These are phyloP conservation scores for Margaritifera margaritifera DNA, from an alignment of 2,888 invertebrate genomes.

Conservation along the genomic window DNA sequence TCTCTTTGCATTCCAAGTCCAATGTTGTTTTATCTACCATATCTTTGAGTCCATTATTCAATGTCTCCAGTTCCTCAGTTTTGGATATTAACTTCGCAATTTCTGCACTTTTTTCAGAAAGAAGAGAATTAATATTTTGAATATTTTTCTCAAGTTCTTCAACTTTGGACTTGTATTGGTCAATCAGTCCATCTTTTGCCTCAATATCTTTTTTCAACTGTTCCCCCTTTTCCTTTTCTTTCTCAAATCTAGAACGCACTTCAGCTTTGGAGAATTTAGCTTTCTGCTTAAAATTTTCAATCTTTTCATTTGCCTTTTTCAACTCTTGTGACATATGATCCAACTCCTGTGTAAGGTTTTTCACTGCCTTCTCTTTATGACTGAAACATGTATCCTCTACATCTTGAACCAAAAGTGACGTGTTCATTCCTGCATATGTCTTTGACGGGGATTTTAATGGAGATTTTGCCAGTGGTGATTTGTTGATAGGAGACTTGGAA, in stretches of 20 bases:
- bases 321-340: slow-evolving; percentile 20
- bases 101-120: slow-evolving; percentile 21
- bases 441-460: slow-evolving; percentile 32
- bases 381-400: slow-evolving; percentile 15
- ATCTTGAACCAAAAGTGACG: slow-evolving; percentile 12
- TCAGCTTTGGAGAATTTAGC: slow-evolving; percentile 71
- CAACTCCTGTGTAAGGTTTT: slow-evolving; percentile 4
- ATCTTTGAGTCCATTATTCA: slow-evolving; percentile 40
- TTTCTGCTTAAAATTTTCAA: slow-evolving; percentile 75
- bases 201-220: slow-evolving; percentile 81
- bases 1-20: slow-evolving; percentile 38
- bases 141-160: slow-evolving; percentile 28
- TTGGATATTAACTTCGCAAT: slow-evolving; percentile 74
- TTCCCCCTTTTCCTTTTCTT: slow-evolving; percentile 82
- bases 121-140: slow-evolving; percentile 11
- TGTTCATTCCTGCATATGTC: slow-evolving; percentile 2
- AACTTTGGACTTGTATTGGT: slow-evolving; percentile 11
- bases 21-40: slow-evolving; percentile 44
- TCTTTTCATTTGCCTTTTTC: slow-evolving; percentile 76
- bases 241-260: slow-evolving; percentile 65
- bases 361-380: slow-evolving; percentile 7
- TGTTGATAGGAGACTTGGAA: too few relatives aligned
- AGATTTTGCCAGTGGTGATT: slow-evolving; percentile 17
- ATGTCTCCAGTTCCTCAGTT: slow-evolving; percentile 75
- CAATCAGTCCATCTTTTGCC: too few relatives aligned